Base-by-base conservation (phyloP, 1,140 invertebrate genomes). In the Sarcophaga peregrina region DNA sequence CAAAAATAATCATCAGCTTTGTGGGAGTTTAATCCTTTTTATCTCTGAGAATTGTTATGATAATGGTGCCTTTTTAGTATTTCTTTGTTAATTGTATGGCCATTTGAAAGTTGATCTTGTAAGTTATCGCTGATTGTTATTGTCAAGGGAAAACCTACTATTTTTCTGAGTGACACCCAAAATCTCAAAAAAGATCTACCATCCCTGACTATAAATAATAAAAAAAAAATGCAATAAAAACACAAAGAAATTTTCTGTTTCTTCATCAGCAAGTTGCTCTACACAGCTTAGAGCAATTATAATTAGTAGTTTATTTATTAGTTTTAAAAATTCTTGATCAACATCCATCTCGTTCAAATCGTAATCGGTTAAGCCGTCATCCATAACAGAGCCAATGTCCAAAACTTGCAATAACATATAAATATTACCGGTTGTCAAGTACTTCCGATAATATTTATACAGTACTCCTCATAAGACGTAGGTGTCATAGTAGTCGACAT, bases 401-500 rank as follows among this genome's bases (percentile, higher is more conserved):
- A 25, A 50, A 20, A 52, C 47, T 76, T 74, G 8, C 62, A 68
- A 68, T 68, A 20, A 17, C 62, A 47, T 76, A 50, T 47, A 81
- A 81, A 81, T 81, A 81, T 81, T 68, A 62, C 37, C 80, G 45
- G 52, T 62, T 62, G 80, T 46, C 37, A 58, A 46, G 46, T 52
- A 45, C 47, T 52, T 72, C 72, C 15, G 81, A 80, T 81, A 83
- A 83, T 82, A 84, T 84, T 82, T 83, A 37, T 81, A 80, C 47
- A 83, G 82, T 89, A 84, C 86, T 87, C 87, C 88, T 89, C 88
- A 89, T 89, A 89, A 89, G 74, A 85, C 84, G 11, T 85, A 89
- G 17, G 87, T 88, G 85, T 88, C 88, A 62, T 89, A 89, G 82
- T 88, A 89, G 84, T 89, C 88, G 68, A 89, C 87, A 78, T 89